Conservation (phyloP, 2,113 vertebrate species). For the Piliocolobus tephrosceles region DNA sequence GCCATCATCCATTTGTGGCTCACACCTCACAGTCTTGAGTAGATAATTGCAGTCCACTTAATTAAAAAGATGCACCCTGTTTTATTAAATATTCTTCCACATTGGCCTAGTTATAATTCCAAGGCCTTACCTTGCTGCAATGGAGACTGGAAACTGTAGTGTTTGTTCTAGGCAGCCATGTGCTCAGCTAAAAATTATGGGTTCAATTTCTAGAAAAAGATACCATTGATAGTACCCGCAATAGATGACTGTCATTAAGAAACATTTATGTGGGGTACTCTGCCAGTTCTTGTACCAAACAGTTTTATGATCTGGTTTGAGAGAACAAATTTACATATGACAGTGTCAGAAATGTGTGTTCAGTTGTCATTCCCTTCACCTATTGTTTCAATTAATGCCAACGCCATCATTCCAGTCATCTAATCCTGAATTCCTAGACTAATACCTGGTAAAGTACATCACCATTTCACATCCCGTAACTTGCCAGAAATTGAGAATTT, state of each 20-base stretch:
- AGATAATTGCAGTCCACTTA: not conserved
- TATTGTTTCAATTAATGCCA: not conserved
- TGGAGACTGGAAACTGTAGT: slow-evolving; percentile 26
- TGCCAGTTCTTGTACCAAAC: not conserved
- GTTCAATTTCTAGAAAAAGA: slow-evolving; percentile 55
- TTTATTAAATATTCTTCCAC: not conserved
- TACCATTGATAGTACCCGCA: not conserved
- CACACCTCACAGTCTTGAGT: not conserved
- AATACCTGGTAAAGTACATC: not conserved
- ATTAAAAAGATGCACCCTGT: not conserved
- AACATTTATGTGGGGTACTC: slow-evolving; percentile 10
- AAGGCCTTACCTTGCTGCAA: not conserved
- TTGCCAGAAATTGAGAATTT: not conserved
- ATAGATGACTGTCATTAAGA: slow-evolving; percentile 36
- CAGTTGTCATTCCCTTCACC: not conserved
- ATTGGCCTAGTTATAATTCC: not conserved
- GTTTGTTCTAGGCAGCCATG: not conserved
- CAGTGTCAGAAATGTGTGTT: not conserved
- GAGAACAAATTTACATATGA: not conserved
- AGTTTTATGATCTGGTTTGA: not conserved
- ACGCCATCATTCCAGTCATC: not conserved
- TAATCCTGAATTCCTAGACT: not conserved
- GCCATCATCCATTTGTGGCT: not conserved
- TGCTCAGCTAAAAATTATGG: slow-evolving; percentile 34
- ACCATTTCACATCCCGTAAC: not conserved